These are phyloP conservation scores for Sparidentex hasta DNA, from an alignment of 2,797 vertebrate species.

Conservation along the genomic window DNA sequence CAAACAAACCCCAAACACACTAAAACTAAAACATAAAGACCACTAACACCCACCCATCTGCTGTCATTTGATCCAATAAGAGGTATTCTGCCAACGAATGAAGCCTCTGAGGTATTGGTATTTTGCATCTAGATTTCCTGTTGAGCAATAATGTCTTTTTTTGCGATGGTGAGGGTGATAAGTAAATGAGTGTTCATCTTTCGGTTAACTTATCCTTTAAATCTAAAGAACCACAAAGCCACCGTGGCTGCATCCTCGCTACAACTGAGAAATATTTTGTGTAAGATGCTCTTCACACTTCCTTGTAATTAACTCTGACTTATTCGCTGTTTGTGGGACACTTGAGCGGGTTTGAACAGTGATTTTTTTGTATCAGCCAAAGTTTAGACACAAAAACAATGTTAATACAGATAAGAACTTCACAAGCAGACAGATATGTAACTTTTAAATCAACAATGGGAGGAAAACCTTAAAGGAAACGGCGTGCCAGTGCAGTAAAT, in stretches of 20 bases:
- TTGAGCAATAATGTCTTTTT: no score
- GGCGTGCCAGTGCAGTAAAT: neutral
- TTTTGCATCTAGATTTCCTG: no score
- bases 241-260: neutral
- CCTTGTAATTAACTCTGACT: neutral
- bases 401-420: neutral
- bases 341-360: neutral
- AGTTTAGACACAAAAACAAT: neutral
- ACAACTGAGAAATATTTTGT: neutral
- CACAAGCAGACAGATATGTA: neutral
- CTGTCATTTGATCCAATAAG: no score
- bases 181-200: no score
- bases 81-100: no score
- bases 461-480: conserved; percentile 44
- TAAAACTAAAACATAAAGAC: no score
- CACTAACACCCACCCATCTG: no score
- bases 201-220: no score
- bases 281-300: no score
- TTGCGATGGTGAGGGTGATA: no score
- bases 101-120: no score
- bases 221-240: neutral
- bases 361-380: neutral
- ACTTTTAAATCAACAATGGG: conserved; percentile 32
- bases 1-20: no score
- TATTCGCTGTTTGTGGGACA: neutral